phyloP scores from a whole-genome alignment of 1,140 invertebrate genomes.

The Drosophila subobscura region DNA sequence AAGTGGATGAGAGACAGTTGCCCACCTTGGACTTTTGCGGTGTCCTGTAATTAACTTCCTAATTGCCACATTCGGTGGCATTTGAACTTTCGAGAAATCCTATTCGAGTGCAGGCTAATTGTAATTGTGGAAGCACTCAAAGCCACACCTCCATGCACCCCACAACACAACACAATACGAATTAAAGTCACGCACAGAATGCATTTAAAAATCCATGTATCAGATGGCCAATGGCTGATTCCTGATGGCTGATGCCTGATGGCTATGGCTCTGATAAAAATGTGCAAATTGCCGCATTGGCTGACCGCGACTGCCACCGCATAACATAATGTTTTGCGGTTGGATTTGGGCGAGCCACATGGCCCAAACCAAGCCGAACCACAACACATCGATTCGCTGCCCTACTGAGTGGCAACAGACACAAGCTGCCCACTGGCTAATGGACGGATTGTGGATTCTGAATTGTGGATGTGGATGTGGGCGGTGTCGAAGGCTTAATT shows the following conservation, averaged over 20 bases:
- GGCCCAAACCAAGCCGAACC: constrained; percentile 3
- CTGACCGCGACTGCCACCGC: constrained; percentile 56
- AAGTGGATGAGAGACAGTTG: constrained; percentile 3
- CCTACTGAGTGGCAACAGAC: constrained; percentile 24
- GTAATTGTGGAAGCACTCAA: no score
- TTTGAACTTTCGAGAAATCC: constrained; percentile 21
- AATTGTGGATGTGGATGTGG: not conserved
- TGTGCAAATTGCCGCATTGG: constrained; percentile 64
- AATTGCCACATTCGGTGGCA: constrained; percentile 19
- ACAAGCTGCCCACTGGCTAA: constrained; percentile 50
- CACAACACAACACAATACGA: no score
- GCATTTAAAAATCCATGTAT: constrained; percentile 28
- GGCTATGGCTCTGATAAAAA: constrained; percentile 52
- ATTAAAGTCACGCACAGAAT: constrained; percentile 41
- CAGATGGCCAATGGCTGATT: not conserved
- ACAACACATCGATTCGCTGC: no score
- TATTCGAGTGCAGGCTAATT: constrained; percentile 4
- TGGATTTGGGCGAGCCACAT: constrained; percentile 47
- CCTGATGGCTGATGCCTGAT: not conserved
- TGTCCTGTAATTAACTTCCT: constrained; percentile 34
- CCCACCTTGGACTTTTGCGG: constrained; percentile 21
- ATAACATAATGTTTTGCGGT: constrained; percentile 78
- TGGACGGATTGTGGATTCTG: constrained; percentile 56
- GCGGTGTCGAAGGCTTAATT: constrained; percentile 66
- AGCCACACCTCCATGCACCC: no score